Conservation (phyloP, 2,797 vertebrate genomes). For the Prunella strophiata region DNA sequence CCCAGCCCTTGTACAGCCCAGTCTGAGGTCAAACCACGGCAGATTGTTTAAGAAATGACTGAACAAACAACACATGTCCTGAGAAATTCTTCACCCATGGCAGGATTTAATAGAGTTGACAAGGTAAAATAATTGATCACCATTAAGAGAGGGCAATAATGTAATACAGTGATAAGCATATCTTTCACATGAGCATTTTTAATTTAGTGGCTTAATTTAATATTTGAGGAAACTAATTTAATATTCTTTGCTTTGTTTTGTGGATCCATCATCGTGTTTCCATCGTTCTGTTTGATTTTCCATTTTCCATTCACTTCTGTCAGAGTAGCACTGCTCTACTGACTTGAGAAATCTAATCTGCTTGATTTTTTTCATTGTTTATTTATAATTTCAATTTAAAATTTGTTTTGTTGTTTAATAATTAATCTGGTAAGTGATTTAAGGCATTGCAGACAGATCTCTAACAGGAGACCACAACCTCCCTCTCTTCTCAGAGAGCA, state of each 20-base stretch:
- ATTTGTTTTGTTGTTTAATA: slow-evolving; percentile 5
- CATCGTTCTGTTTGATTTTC: slow-evolving; percentile 19
- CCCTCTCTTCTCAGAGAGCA: neutral
- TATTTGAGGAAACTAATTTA: neutral
- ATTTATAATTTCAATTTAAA: slow-evolving; percentile 21
- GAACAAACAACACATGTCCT: neutral
- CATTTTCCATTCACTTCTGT: neutral
- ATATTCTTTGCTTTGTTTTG: slow-evolving; percentile 7
- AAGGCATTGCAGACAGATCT: neutral
- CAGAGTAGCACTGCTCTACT: neutral
- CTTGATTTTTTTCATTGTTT: neutral
- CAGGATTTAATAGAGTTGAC: neutral
- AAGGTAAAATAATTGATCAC: neutral
- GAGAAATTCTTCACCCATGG: neutral
- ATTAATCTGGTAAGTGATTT: neutral
- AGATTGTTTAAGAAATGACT: neutral
- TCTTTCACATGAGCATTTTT: slow-evolving; percentile 1
- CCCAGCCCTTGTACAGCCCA: neutral
- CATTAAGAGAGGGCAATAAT: neutral
- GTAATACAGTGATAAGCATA: neutral
- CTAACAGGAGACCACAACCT: neutral
- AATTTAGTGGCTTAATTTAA: slow-evolving; percentile 4
- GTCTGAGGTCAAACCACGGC: neutral
- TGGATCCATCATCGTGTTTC: neutral
- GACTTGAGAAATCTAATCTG: slow-evolving; percentile 23